Evolutionary conservation across 2,888 invertebrate genomes (phyloP).

Genomic region (Lucinisca nassula): DNA sequence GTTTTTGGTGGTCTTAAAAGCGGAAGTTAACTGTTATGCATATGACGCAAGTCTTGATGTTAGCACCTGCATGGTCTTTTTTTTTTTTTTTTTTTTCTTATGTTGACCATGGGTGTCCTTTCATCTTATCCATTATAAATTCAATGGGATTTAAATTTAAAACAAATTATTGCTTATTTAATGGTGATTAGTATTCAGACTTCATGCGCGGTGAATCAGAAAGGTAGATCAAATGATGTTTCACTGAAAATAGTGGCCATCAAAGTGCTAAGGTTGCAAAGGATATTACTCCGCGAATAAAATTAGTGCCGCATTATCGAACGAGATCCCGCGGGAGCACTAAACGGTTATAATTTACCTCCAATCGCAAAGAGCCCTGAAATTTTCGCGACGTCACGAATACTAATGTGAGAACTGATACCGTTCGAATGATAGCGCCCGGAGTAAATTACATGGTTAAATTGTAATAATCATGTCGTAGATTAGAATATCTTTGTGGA

Average conservation of each 20-base stretch:
- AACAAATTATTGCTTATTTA: constrained; percentile 71
- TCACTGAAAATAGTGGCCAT: neutral
- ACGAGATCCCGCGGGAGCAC: constrained; percentile 21
- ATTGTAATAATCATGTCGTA: constrained; percentile 12
- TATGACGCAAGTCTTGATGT: no score
- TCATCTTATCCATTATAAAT: constrained; percentile 45
- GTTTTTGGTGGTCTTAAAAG: no score
- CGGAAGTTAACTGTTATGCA: no score
- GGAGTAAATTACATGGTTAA: neutral
- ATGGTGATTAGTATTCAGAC: constrained; percentile 69
- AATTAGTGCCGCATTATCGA: constrained; percentile 5
- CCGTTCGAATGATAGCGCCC: neutral
- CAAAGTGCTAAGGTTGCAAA: constrained; percentile 4
- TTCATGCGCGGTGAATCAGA: constrained; percentile 51
- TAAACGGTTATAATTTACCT: constrained; percentile 20
- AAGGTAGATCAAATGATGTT: constrained; percentile 51
- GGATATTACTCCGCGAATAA: constrained; percentile 25
- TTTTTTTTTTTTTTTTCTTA: no score
- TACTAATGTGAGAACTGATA: constrained; percentile 12
- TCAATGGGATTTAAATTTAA: constrained; percentile 74
- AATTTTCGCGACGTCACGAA: constrained; percentile 21
- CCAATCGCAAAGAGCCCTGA: neutral
- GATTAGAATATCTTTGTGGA: neutral
- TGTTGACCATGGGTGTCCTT: constrained; percentile 47
- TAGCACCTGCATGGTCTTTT: no score